Evolutionary conservation across 2,113 vertebrate species (phyloP), one percentile per base, ranked within the genome.

Genomic region (Haplochromis vanheusdeni): DNA sequence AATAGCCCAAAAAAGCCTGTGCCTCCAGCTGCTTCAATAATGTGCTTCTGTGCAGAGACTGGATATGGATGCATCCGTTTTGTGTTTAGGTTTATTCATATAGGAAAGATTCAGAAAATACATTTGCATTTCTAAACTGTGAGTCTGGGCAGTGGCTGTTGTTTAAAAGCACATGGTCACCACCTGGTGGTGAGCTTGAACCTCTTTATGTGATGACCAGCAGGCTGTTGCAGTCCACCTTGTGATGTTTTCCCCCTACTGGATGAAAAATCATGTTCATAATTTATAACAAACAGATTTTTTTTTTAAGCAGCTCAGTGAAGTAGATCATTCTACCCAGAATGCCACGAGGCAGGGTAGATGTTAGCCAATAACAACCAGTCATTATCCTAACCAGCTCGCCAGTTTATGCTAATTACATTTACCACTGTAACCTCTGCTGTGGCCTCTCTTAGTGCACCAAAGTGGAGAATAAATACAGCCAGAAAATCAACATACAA

Each of bases 161-260:
- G 62, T 56, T 51, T 47, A 45, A 52, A 89, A 82, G 90, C 55
- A 42, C 80, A 49, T 83, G 82, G 82, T 42, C 92, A 45, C 93
- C 91, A 90, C 87, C 91, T 93, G 89, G 87, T 94, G 92, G 92
- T 84, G 56, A 75, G 55, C 77, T 49, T 56, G 54, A 92, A 35
- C 19, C 33, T 1, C 73, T 51, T 77, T 77, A 73, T 51, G 51
- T 56, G 82, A 79, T 79, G 45, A 82, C 45, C 47, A 86, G 81
- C 51, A 84, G 35, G 40, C 40, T 56, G 51, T 33, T 47, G 42
- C 26, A 42, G 14, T 51, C 31, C 45, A 51, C 52, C 54, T 49
- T 37, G 9, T 79, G 10, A 77, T 31, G 16, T 47, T 60, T 28
- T 19, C 5, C 3, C 49, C 33, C 47, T 47, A 35, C 6, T 35